Evolutionary conservation across 2,797 vertebrate species (phyloP).

Genomic region (Spheniscus humboldti): DNA sequence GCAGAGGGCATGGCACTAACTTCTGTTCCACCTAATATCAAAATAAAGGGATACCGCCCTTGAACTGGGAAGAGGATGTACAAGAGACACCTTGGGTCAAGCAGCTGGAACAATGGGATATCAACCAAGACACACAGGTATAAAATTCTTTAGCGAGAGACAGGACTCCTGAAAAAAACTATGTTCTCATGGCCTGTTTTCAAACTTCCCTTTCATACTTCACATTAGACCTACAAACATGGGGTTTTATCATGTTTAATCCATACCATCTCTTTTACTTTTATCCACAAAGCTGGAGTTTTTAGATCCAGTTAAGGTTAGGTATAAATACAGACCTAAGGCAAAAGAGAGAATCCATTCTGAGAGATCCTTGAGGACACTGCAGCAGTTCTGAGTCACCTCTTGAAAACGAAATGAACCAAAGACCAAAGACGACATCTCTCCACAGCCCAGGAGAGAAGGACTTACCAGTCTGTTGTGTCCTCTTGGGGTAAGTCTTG

Average conservation of each 20-base stretch:
- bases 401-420: neutral
- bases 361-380: neutral
- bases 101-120: neutral
- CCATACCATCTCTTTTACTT: neutral
- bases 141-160: neutral
- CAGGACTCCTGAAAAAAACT: neutral
- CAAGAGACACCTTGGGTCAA: neutral
- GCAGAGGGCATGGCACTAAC: neutral
- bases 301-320: neutral
- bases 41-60: neutral
- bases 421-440: neutral
- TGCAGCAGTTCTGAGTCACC: neutral
- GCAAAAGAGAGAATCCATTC: neutral
- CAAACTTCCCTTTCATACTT: neutral
- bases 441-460: neutral
- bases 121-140: neutral
- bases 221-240: neutral
- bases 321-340: neutral
- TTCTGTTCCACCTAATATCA: neutral
- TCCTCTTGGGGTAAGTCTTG: slow-evolving; percentile 87
- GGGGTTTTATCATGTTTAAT: neutral
- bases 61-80: neutral
- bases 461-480: slow-evolving; percentile 73
- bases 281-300: neutral
- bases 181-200: neutral